Conservation (phyloP, 2,113 vertebrate genomes). For the Rana temporaria region DNA sequence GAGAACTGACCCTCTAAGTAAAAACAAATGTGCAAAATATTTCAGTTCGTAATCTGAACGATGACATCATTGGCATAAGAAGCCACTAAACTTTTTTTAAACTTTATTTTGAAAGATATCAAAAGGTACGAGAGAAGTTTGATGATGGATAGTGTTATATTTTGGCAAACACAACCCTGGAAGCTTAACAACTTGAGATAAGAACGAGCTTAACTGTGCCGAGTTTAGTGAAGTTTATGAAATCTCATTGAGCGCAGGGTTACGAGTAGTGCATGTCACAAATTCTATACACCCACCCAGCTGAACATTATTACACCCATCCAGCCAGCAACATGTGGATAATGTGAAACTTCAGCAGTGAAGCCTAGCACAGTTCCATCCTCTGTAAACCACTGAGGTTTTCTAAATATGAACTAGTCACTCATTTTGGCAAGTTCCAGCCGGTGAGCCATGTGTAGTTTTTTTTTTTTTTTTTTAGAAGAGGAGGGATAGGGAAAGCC, state of each 20-base stretch:
- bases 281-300: slow-evolving; percentile 12
- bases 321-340: slow-evolving; percentile 65
- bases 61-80: too few relatives aligned
- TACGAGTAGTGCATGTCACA: slow-evolving; percentile 56
- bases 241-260: slow-evolving; percentile 61
- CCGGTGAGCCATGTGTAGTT: slow-evolving; percentile 58
- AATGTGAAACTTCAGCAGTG: not conserved
- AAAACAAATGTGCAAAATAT: too few relatives aligned
- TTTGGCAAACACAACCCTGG: slow-evolving; percentile 64
- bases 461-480: slow-evolving; percentile 29
- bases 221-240: slow-evolving; percentile 14
- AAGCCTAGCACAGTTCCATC: slow-evolving; percentile 61
- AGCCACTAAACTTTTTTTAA: not conserved
- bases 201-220: slow-evolving; percentile 50
- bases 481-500: slow-evolving; percentile 49
- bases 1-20: too few relatives aligned
- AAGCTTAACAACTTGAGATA: slow-evolving; percentile 57
- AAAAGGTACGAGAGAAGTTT: slow-evolving; percentile 63
- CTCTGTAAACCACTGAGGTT: slow-evolving; percentile 64
- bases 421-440: slow-evolving; percentile 68
- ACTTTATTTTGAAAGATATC: not conserved
- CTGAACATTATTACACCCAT: slow-evolving; percentile 66
- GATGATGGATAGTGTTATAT: slow-evolving; percentile 60
- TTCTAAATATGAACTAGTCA: slow-evolving; percentile 60
- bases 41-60: too few relatives aligned